These are phyloP conservation scores for Rattus norvegicus DNA, from an alignment of 2,113 vertebrate genomes.

Conservation along the genomic window DNA sequence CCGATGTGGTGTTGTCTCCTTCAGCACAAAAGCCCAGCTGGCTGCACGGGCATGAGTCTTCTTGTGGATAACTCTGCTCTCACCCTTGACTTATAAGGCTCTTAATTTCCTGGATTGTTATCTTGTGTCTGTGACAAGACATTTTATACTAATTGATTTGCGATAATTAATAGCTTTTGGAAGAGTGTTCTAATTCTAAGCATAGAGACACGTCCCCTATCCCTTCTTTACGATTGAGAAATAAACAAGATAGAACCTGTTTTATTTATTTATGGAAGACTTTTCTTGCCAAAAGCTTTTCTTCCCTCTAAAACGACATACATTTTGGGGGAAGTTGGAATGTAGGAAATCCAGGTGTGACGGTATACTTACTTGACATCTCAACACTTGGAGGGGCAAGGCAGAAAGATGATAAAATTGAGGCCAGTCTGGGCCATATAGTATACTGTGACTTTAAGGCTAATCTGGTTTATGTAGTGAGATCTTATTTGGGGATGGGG, in stretches of 20 bases:
- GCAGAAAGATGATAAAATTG: neutral
- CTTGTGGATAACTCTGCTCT: neutral
- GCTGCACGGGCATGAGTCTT: neutral
- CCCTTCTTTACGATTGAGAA: constrained; percentile 18
- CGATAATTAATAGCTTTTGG: constrained; percentile 61
- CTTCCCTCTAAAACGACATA: constrained; percentile 34
- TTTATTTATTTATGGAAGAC: constrained; percentile 42
- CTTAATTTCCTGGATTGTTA: constrained; percentile 30
- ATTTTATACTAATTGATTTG: constrained; percentile 53
- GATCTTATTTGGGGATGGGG: neutral
- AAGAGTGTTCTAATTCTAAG: neutral
- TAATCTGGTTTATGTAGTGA: neutral
- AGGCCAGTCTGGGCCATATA: neutral
- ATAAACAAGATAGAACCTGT: neutral
- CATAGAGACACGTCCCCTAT: neutral
- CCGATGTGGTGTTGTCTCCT: neutral
- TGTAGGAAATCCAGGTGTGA: neutral
- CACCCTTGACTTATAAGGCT: neutral
- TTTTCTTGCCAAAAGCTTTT: constrained; percentile 58
- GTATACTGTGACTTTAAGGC: no score
- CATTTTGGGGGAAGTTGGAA: constrained; percentile 18
- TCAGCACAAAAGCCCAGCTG: neutral
- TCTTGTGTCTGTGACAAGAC: constrained; percentile 46
- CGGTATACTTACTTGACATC: neutral
- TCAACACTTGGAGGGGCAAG: neutral